Evolutionary conservation across 2,888 invertebrate genomes (phyloP).

Genomic region (Rhagophthalmus giganteus): DNA sequence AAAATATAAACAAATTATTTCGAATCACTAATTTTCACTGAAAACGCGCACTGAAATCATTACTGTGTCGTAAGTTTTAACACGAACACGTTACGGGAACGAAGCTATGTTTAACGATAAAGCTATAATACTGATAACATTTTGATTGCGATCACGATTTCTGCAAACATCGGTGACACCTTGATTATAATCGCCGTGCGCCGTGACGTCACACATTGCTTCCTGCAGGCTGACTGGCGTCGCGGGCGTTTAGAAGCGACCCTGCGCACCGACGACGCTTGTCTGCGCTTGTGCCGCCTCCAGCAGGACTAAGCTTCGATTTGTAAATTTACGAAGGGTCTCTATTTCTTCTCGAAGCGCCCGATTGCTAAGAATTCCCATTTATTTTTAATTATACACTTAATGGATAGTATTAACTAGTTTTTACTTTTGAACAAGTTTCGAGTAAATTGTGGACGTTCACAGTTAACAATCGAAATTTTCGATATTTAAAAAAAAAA

Average conservation of each 20-base stretch:
- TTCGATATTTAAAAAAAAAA: neutral
- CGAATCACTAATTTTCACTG: neutral
- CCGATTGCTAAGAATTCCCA: constrained; percentile 10
- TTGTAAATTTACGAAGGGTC: constrained; percentile 48
- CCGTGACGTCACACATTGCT: constrained; percentile 39
- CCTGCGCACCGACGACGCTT: constrained; percentile 57
- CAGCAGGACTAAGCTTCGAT: constrained; percentile 50
- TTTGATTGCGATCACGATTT: constrained; percentile 17
- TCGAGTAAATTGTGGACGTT: too few species aligned
- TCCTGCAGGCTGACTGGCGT: constrained; percentile 52
- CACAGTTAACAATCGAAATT: neutral
- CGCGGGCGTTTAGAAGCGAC: constrained; percentile 54
- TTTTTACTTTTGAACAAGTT: too few species aligned
- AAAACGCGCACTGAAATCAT: neutral
- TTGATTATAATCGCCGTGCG: constrained; percentile 26
- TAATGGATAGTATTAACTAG: too few species aligned
- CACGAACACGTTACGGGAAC: neutral
- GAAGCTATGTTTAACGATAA: constrained; percentile 6
- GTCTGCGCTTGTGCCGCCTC: constrained; percentile 58
- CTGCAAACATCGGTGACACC: constrained; percentile 29
- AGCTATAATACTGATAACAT: constrained; percentile 10
- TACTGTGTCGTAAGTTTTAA: neutral
- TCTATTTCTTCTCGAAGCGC: constrained; percentile 17
- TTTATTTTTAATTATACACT: constrained; percentile 4
- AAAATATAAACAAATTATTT: neutral